Evolutionary conservation across 2,113 vertebrate genomes (phyloP).

Genomic region (Heterochromis multidens): DNA sequence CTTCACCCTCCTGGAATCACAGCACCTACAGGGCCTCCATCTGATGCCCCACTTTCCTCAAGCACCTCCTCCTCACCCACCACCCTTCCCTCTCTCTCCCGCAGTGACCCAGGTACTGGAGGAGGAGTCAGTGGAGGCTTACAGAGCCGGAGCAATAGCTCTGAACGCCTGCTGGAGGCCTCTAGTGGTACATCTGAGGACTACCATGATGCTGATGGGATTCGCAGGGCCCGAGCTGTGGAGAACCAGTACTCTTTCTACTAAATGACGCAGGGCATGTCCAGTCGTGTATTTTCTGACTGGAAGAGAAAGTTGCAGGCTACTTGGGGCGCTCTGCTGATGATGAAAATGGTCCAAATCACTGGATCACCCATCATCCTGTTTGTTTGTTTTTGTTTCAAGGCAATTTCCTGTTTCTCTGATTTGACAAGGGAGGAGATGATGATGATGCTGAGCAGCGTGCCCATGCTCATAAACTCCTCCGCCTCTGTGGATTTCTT

Average conservation of each 20-base stretch:
- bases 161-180: slow-evolving; percentile 85
- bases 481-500: neutral
- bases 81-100: slow-evolving; percentile 63
- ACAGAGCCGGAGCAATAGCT: slow-evolving; percentile 86
- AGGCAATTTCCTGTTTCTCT: slow-evolving; percentile 41
- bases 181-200: slow-evolving; percentile 76
- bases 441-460: neutral
- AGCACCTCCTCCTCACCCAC: slow-evolving; percentile 77
- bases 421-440: neutral
- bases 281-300: neutral
- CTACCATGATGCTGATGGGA: slow-evolving; percentile 84
- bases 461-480: neutral
- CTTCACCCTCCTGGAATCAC: slow-evolving; percentile 78
- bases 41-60: slow-evolving; percentile 64
- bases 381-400: slow-evolving; percentile 38
- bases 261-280: slow-evolving; percentile 64
- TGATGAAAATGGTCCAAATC: slow-evolving; percentile 22
- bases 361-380: slow-evolving; percentile 16
- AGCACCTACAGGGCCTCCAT: slow-evolving; percentile 38
- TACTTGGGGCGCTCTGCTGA: neutral
- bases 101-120: slow-evolving; percentile 67
- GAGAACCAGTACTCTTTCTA: slow-evolving; percentile 99
- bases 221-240: slow-evolving; percentile 85
- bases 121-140: slow-evolving; percentile 67
- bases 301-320: slow-evolving; percentile 2